Evolutionary conservation across 1,140 invertebrate species (phyloP).

Genomic region (Macrocentrus cingulum): DNA sequence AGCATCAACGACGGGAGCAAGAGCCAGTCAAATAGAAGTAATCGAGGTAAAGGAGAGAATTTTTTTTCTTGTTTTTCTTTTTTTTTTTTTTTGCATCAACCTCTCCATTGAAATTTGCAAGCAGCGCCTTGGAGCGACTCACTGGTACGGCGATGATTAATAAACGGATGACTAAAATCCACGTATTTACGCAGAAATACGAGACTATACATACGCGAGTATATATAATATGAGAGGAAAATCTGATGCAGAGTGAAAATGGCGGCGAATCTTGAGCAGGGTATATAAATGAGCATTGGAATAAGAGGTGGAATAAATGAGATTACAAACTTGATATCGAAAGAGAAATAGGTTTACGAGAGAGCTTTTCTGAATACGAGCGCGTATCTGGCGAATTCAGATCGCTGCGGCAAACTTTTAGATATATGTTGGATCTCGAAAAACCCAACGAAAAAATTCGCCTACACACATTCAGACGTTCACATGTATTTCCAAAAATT

Average conservation of each 20-base stretch:
- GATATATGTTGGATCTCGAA: too few species aligned
- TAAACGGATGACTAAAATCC: slow-evolving; percentile 31
- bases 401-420: too few species aligned
- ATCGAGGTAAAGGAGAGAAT: slow-evolving; percentile 12
- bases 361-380: slow-evolving; percentile 5
- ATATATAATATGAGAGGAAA: slow-evolving; percentile 13
- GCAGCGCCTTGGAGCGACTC: slow-evolving; percentile 21
- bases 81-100: too few species aligned
- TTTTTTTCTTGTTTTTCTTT: background rate
- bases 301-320: too few species aligned
- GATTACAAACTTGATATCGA: too few species aligned
- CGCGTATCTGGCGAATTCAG: too few species aligned
- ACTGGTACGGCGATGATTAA: slow-evolving; percentile 34
- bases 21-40: slow-evolving; percentile 11
- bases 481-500: too few species aligned
- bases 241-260: slow-evolving; percentile 17
- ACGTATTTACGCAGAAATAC: slow-evolving; percentile 28
- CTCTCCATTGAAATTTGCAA: slow-evolving; percentile 28
- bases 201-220: slow-evolving; percentile 4
- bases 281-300: too few species aligned
- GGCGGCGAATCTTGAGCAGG: too few species aligned
- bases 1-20: too few species aligned
- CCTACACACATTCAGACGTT: too few species aligned
- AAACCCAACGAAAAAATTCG: too few species aligned
- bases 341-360: slow-evolving; percentile 17